These are phyloP conservation scores for Nesoenas mayeri DNA, from an alignment of 2,113 vertebrate species.

Conservation along the genomic window DNA sequence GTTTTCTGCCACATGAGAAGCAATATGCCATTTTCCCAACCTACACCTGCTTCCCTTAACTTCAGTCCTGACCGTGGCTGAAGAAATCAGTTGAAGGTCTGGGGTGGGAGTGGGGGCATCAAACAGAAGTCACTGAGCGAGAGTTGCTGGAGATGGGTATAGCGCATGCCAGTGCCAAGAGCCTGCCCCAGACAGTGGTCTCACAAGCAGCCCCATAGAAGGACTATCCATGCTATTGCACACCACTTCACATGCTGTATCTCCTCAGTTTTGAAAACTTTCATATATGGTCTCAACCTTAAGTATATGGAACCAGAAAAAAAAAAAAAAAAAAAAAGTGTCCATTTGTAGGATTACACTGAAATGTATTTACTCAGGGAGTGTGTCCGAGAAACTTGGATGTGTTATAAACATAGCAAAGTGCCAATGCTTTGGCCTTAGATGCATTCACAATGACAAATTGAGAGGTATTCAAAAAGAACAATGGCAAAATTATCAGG, in stretches of 20 bases:
- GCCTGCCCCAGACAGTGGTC: neutral
- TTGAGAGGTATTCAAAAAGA: neutral
- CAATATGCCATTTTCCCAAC: neutral
- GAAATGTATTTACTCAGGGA: neutral
- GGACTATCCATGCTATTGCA: neutral
- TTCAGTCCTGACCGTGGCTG: neutral
- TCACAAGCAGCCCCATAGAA: neutral
- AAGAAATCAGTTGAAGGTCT: neutral
- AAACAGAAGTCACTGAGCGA: neutral
- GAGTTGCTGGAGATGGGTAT: neutral
- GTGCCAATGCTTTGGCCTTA: neutral
- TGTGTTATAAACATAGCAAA: neutral
- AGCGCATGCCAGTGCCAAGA: neutral
- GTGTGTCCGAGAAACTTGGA: neutral
- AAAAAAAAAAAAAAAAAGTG: neutral
- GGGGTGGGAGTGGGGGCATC: neutral
- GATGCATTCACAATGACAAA: neutral
- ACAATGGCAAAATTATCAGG: neutral
- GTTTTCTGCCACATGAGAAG: neutral
- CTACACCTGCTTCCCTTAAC: neutral
- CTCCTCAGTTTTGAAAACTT: neutral
- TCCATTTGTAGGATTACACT: neutral
- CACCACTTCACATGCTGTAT: neutral
- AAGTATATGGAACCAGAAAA: neutral
- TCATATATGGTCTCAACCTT: neutral